These are phyloP conservation scores for Coelogynopora nodosa DNA, from an alignment of 2,888 invertebrate genomes.

Conservation along the genomic window DNA sequence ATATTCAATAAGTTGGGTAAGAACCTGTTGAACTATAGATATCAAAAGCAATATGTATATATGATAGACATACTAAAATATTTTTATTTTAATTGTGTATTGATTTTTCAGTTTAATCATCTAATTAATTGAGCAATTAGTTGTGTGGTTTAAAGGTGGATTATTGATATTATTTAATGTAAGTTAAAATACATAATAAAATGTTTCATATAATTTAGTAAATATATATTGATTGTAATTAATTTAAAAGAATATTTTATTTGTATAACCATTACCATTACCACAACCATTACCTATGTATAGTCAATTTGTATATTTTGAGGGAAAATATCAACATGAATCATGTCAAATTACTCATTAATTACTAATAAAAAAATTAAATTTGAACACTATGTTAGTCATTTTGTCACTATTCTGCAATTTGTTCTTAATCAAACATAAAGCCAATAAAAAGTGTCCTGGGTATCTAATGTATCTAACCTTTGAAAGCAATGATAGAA, in stretches of 20 bases:
- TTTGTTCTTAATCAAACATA: not conserved
- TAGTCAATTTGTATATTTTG: conserved; percentile 1
- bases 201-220: not conserved
- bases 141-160: conserved; percentile 8
- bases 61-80: not conserved
- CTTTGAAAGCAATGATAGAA: not conserved
- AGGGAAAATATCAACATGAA: not conserved
- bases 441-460: not conserved
- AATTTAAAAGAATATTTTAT: not conserved
- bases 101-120: not conserved
- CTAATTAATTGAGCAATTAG: not conserved
- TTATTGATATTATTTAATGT: conserved; percentile 3
- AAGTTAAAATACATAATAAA: conserved; percentile 20
- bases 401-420: not conserved
- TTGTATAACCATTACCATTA: not conserved
- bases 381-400: too few relatives aligned
- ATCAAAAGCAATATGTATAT: not conserved
- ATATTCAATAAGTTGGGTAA: not conserved
- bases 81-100: not conserved
- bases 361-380: too few relatives aligned
- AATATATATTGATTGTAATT: conserved; percentile 21
- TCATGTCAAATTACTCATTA: not conserved
- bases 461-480: not conserved
- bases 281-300: not conserved
- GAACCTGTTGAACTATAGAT: not conserved